Conservation (phyloP, 2,113 vertebrate species). For the Corapipo altera region DNA sequence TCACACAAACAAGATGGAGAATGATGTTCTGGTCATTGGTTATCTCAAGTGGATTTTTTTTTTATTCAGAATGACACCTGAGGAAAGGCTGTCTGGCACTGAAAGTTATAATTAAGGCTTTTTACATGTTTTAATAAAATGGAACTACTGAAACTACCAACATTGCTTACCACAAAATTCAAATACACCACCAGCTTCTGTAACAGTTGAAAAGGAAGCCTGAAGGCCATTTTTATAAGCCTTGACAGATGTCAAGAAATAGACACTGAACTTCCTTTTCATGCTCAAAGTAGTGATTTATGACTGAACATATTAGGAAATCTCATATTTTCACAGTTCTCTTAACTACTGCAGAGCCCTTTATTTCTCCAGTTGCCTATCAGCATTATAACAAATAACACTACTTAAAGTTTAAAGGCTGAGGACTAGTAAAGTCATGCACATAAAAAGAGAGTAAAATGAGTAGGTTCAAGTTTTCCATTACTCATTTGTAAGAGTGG, state of each 20-base stretch:
- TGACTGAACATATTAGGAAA: background rate
- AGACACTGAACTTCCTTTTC: background rate
- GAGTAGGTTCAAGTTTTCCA: background rate
- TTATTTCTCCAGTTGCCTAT: background rate
- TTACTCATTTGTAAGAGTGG: background rate
- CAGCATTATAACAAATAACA: background rate
- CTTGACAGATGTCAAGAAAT: background rate
- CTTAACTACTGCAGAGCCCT: background rate
- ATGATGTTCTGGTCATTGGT: background rate
- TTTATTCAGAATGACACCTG: background rate
- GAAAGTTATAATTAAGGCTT: background rate
- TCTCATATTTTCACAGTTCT: background rate
- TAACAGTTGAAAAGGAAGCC: background rate
- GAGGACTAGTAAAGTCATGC: background rate
- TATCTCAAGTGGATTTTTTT: background rate
- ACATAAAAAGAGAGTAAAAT: background rate
- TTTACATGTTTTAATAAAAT: background rate
- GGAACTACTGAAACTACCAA: background rate
- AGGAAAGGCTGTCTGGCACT: conserved; percentile 11
- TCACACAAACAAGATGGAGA: background rate
- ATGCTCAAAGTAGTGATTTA: background rate
- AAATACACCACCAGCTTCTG: background rate
- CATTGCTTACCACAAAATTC: background rate
- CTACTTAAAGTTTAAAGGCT: background rate
- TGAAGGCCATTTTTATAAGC: background rate